phyloP scores from a whole-genome alignment of 2,797 vertebrate genomes.

The Spinus pinus region DNA sequence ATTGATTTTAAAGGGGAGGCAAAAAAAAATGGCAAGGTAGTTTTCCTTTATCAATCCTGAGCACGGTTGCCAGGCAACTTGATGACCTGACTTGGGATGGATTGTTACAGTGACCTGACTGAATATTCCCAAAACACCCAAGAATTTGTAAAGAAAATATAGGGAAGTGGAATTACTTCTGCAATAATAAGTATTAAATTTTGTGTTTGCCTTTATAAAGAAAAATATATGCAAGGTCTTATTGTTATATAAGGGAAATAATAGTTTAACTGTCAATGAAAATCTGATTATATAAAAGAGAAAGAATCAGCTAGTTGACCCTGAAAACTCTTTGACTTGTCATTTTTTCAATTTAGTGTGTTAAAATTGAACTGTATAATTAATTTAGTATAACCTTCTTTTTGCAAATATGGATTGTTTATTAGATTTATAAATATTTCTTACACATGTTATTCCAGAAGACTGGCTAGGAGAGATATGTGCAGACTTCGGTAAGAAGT shows the following conservation, averaged over 20 bases:
- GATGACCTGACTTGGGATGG: conserved; percentile 30
- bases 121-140: conserved; percentile 67
- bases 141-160: conserved; percentile 62
- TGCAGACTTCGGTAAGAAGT: neutral
- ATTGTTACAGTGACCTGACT: conserved; percentile 67
- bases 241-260: neutral
- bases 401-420: neutral
- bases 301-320: neutral
- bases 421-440: neutral
- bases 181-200: neutral
- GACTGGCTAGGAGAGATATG: neutral
- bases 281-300: neutral
- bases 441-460: neutral
- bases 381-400: neutral
- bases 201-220: neutral
- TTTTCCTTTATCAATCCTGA: conserved; percentile 83
- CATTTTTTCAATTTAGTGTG: neutral
- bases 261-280: neutral
- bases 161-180: conserved; percentile 34
- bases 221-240: neutral
- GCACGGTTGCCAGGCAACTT: conserved; percentile 76
- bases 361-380: neutral
- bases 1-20: conserved; percentile 83
- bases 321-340: neutral
- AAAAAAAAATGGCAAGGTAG: conserved; percentile 19